Evolutionary conservation across 1,140 invertebrate species (phyloP).

Genomic region (Cydia fagiglandana): DNA sequence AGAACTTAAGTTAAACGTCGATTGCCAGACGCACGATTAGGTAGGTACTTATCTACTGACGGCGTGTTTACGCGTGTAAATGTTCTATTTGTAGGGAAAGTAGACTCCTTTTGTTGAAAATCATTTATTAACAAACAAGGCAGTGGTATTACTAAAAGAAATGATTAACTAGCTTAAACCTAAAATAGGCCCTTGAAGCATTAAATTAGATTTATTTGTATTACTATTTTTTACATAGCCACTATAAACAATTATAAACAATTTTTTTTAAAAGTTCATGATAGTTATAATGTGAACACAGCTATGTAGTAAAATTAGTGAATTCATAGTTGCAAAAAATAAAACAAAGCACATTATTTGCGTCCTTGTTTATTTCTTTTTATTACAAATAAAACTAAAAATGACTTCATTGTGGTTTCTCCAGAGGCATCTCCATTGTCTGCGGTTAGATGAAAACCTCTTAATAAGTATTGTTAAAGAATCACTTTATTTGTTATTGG

Average conservation of each 20-base stretch:
- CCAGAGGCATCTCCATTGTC: not conserved
- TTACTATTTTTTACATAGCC: too few relatives aligned
- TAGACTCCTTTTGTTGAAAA: too few relatives aligned
- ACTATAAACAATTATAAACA: too few relatives aligned
- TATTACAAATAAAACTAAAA: not conserved
- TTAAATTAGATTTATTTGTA: too few relatives aligned
- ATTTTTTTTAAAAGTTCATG: too few relatives aligned
- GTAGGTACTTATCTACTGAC: too few relatives aligned
- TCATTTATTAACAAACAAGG: too few relatives aligned
- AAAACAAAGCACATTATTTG: not conserved
- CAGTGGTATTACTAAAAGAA: too few relatives aligned
- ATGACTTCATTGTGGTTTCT: not conserved
- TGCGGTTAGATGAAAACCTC: slow-evolving; percentile 12
- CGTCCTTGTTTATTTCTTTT: not conserved
- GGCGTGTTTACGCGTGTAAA: not conserved
- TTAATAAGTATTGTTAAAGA: slow-evolving; percentile 9
- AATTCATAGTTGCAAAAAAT: not conserved
- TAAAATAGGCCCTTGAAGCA: too few relatives aligned
- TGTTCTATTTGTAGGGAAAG: not conserved
- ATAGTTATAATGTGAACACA: too few relatives aligned
- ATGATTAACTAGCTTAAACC: too few relatives aligned
- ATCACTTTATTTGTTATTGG: slow-evolving; percentile 15
- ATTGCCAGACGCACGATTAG: slow-evolving; percentile 18
- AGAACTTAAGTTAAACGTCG: slow-evolving; percentile 21
- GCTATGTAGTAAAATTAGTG: not conserved